Evolutionary conservation across 2,797 vertebrate species (phyloP).

Genomic region (Xyrichtys novacula): DNA sequence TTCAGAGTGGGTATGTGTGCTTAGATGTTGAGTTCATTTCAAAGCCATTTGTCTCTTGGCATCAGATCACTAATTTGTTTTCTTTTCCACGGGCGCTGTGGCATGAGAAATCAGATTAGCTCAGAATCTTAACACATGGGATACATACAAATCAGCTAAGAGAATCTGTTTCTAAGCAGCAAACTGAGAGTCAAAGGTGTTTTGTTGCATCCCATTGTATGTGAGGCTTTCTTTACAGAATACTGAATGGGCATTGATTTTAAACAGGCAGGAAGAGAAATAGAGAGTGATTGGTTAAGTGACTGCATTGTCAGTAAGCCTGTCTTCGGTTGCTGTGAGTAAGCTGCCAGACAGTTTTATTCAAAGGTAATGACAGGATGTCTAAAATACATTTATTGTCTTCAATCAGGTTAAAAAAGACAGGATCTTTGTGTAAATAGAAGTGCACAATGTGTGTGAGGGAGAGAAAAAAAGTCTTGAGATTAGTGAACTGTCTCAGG

Average conservation of each 20-base stretch:
- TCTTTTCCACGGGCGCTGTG: conserved; percentile 40
- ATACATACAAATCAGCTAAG: conserved; percentile 60
- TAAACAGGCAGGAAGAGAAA: conserved; percentile 46
- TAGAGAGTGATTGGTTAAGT: conserved; percentile 45
- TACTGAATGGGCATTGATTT: conserved; percentile 63
- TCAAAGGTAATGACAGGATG: conserved; percentile 44
- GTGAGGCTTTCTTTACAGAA: conserved; percentile 19
- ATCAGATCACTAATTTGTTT: conserved; percentile 64
- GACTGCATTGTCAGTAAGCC: conserved; percentile 55
- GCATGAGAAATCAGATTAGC: conserved; percentile 65
- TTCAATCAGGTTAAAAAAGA: conserved; percentile 18
- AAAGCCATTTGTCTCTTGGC: conserved; percentile 47
- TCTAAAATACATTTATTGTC: conserved; percentile 33
- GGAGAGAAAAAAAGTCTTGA: neutral
- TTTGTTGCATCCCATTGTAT: conserved; percentile 23
- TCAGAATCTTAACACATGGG: conserved; percentile 48
- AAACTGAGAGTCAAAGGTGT: conserved; percentile 33
- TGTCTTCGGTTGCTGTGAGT: conserved; percentile 40
- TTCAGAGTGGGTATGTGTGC: conserved; percentile 19
- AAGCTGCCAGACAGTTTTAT: conserved; percentile 52
- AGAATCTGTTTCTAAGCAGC: conserved; percentile 44
- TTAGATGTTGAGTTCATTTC: conserved; percentile 40
- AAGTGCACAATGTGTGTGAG: neutral
- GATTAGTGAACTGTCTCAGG: conserved; percentile 9
- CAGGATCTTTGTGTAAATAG: neutral